phyloP scores from a whole-genome alignment of 2,797 vertebrate species.

The Staurois parvus region DNA sequence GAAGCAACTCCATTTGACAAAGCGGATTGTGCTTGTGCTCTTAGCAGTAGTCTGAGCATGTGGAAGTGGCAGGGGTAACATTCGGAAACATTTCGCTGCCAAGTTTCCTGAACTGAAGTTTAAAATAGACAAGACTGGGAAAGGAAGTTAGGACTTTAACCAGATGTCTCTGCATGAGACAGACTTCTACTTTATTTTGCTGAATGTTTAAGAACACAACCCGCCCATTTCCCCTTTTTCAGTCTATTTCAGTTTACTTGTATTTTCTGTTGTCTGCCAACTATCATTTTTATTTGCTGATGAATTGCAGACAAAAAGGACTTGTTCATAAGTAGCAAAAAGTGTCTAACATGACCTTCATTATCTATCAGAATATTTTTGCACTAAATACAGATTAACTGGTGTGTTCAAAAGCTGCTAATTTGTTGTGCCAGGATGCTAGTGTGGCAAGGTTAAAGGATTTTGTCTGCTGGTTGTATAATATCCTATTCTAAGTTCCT shows the following conservation, averaged over 20 bases:
- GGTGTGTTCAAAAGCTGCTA: not conserved
- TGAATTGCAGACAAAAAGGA: not conserved
- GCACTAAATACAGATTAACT: not conserved
- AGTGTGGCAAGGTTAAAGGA: not conserved
- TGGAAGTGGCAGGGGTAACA: conserved; percentile 75
- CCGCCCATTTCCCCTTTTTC: conserved; percentile 58
- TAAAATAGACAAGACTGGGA: conserved; percentile 79
- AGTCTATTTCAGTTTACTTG: conserved; percentile 13
- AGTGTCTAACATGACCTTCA: not conserved
- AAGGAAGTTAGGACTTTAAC: conserved; percentile 75
- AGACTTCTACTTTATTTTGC: conserved; percentile 49
- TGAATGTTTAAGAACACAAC: conserved; percentile 35
- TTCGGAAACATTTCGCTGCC: conserved; percentile 77
- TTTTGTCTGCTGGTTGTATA: not conserved
- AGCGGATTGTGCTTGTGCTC: conserved; percentile 50
- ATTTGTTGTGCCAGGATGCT: not conserved
- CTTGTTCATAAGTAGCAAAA: conserved; percentile 8
- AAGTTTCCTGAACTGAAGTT: conserved; percentile 77
- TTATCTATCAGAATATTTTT: not conserved
- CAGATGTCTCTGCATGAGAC: conserved; percentile 62
- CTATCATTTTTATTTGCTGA: conserved; percentile 26
- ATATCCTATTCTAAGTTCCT: not conserved
- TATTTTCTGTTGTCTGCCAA: not conserved
- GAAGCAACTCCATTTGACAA: conserved; percentile 49
- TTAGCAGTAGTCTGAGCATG: conserved; percentile 62